These are phyloP conservation scores for Drymodes brunneopygia DNA, from an alignment of 2,113 vertebrate species.

Conservation along the genomic window DNA sequence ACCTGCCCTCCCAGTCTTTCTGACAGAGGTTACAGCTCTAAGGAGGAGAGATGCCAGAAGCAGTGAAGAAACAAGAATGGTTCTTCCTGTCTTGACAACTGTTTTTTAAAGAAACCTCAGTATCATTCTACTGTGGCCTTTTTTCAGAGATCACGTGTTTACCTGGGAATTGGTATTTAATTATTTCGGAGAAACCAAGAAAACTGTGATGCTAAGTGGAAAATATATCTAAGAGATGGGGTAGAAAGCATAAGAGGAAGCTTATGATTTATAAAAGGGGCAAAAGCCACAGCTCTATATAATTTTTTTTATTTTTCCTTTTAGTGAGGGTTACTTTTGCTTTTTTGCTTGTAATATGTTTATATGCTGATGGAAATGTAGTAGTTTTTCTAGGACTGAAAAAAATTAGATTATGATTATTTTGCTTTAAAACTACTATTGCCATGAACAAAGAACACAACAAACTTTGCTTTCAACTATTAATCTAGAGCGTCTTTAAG, in stretches of 20 bases:
- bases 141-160: not conserved
- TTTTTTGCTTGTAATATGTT: not conserved
- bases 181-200: not conserved
- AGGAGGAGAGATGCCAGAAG: not conserved
- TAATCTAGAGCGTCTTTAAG: not conserved
- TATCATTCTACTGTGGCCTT: not conserved
- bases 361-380: not conserved
- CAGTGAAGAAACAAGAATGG: not conserved
- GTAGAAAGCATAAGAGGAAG: not conserved
- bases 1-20: not conserved
- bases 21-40: not conserved
- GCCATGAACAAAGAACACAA: not conserved
- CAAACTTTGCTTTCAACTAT: not conserved
- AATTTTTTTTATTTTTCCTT: not conserved
- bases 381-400: not conserved
- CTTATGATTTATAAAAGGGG: not conserved
- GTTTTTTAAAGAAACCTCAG: not conserved
- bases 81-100: not conserved
- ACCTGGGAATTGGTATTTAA: not conserved
- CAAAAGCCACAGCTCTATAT: rapidly evolving
- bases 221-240: not conserved
- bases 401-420: not conserved
- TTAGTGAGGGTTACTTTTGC: not conserved
- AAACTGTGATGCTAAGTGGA: not conserved
- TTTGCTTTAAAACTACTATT: not conserved